Conservation (phyloP, 2,888 invertebrate species). For the Pseudolycoriella hygida region DNA sequence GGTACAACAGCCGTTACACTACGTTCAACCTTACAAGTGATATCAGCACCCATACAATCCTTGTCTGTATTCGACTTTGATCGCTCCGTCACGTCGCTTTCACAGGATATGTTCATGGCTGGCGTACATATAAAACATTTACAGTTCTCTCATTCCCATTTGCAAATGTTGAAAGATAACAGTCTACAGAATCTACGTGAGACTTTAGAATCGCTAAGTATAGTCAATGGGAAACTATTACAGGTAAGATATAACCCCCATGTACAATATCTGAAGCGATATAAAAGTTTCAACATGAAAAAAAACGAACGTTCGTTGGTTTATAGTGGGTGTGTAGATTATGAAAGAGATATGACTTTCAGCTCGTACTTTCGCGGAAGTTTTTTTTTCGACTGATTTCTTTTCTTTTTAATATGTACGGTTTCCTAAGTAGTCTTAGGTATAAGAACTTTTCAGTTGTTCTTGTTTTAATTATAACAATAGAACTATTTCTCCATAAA, state of each 20-base stretch:
- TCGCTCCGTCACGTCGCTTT: conserved; percentile 56
- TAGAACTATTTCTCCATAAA: no score
- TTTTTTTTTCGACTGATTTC: no score
- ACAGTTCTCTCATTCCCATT: conserved; percentile 58
- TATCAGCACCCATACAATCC: conserved; percentile 57
- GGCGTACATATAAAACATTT: conserved; percentile 48
- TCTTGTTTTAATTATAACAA: no score
- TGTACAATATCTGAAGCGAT: no score
- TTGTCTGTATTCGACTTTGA: conserved; percentile 80
- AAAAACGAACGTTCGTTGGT: no score
- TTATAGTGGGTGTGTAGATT: no score
- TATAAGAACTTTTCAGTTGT: no score
- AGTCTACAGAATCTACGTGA: conserved; percentile 51
- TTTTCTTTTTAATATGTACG: no score
- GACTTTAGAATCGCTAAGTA: conserved; percentile 59
- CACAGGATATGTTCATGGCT: conserved; percentile 55
- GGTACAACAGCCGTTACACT: conserved; percentile 61
- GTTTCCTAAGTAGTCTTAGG: no score
- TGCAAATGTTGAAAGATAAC: conserved; percentile 55
- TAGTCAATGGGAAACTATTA: conserved; percentile 49
- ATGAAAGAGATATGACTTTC: no score
- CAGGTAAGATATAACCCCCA: conserved; percentile 20
- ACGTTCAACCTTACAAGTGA: conserved; percentile 51
- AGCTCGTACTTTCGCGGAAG: no score
- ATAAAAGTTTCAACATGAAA: no score